Evolutionary conservation across 2,888 invertebrate species (phyloP).

Genomic region (Zelleria hepariella): DNA sequence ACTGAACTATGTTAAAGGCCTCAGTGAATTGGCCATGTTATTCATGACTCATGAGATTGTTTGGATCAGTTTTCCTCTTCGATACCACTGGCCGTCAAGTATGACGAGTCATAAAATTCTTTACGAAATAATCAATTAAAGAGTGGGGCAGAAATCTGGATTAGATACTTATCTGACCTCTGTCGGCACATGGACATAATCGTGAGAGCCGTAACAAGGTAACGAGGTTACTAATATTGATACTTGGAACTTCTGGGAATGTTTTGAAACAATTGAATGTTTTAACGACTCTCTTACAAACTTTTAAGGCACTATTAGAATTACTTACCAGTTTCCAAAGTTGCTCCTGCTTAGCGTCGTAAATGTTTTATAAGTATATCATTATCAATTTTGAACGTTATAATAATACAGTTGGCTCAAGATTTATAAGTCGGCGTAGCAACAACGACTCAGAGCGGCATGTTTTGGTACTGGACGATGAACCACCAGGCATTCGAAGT

Average conservation of each 20-base stretch:
- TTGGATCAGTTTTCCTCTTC: constrained; percentile 44
- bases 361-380: neutral
- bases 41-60: constrained; percentile 45
- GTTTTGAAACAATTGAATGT: neutral
- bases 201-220: constrained; percentile 55
- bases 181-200: constrained; percentile 59
- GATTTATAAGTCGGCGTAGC: neutral
- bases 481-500: constrained; percentile 58
- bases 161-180: constrained; percentile 58
- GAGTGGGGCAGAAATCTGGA: constrained; percentile 59
- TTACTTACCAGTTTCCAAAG: neutral
- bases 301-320: neutral
- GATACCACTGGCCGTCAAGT: constrained; percentile 44
- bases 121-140: constrained; percentile 68
- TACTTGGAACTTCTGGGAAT: constrained; percentile 18
- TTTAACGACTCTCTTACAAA: neutral
- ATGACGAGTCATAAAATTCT: constrained; percentile 64
- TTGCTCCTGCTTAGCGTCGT: neutral
- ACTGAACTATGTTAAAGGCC: constrained; percentile 18
- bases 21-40: constrained; percentile 21
- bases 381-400: neutral
- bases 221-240: constrained; percentile 30
- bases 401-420: constrained; percentile 1
- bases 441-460: constrained; percentile 2
- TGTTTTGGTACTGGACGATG: constrained; percentile 15